Conservation (phyloP, 2,113 vertebrate species). For the Setophaga kirtlandii region DNA sequence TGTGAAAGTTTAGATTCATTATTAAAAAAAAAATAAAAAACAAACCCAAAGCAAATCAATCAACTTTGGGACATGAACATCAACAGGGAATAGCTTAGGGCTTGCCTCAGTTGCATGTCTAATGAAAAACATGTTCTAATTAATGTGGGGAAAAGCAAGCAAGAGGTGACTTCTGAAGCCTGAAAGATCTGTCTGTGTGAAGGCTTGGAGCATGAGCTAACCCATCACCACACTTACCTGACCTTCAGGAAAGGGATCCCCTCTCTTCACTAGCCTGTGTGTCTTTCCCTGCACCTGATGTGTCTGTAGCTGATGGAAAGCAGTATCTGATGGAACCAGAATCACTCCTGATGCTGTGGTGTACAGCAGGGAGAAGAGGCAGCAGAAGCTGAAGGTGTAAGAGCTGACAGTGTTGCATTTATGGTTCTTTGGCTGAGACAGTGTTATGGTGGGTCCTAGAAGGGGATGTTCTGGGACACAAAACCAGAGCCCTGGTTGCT, state of each 20-base stretch:
- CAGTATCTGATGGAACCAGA: background rate
- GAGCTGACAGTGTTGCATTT: background rate
- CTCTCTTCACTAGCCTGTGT: background rate
- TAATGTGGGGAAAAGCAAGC: background rate
- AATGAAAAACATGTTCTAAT: background rate
- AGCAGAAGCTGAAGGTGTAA: background rate
- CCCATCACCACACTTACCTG: background rate
- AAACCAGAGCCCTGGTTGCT: background rate
- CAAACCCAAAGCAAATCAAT: background rate
- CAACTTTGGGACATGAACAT: background rate
- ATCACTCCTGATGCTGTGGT: background rate
- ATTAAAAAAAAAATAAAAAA: background rate
- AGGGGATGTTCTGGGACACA: background rate
- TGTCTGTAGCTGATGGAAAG: background rate
- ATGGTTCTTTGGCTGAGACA: background rate
- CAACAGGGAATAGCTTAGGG: background rate
- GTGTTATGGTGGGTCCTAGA: background rate
- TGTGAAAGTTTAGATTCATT: background rate
- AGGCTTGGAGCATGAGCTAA: rapidly evolving
- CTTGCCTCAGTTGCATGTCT: background rate
- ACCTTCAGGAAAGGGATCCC: background rate
- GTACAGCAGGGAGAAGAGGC: background rate
- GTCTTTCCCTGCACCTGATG: background rate
- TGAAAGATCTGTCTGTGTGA: background rate
- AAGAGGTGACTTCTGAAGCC: background rate